Percentiles rank a stretch among this genome's conserved stretches.
phyloP scores from a whole-genome alignment of 37 sponge, comb jelly and placozoan genomes.

The Spongilla lacustris region DNA sequence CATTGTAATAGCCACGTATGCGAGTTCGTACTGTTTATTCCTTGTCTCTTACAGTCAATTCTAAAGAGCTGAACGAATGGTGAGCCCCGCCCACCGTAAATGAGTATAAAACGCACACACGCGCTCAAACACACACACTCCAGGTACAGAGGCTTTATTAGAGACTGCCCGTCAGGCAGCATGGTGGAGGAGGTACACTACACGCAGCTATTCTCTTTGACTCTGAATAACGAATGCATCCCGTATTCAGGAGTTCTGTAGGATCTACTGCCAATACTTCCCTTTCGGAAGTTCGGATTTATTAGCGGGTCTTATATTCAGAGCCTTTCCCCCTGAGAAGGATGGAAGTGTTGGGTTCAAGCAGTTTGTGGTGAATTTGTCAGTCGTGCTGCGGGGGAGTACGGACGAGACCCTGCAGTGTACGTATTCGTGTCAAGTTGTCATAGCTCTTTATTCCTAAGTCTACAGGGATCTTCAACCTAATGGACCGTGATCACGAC shows the following conservation, averaged over 20 bases:
- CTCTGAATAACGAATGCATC: background rate
- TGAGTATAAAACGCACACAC: background rate
- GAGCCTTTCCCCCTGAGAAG: constrained; percentile 39
- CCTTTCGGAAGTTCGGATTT: constrained; percentile 69
- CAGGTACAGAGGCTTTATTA: constrained; percentile 79
- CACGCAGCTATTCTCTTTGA: background rate
- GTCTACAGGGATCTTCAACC: constrained; percentile 49
- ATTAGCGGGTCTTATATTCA: constrained; percentile 65
- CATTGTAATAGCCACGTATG: constrained; percentile 66
- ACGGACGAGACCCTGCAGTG: constrained; percentile 83
- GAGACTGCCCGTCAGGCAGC: constrained; percentile 82
- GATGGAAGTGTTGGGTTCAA: constrained; percentile 73
- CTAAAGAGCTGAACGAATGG: constrained; percentile 74
- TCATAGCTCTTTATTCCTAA: background rate
- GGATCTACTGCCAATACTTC: constrained; percentile 79
- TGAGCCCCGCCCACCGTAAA: background rate
- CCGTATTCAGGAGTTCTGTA: constrained; percentile 58
- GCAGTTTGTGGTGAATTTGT: constrained; percentile 76
- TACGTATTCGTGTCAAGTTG: background rate
- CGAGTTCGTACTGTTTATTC: background rate
- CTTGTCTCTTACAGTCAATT: constrained; percentile 35
- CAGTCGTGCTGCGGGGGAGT: constrained; percentile 69
- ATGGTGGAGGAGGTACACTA: constrained; percentile 45
- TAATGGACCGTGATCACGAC: constrained; percentile 53
- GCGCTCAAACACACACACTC: background rate